Base-by-base conservation (phyloP, 2,888 invertebrate genomes). In the Sminthurinus aureus region DNA sequence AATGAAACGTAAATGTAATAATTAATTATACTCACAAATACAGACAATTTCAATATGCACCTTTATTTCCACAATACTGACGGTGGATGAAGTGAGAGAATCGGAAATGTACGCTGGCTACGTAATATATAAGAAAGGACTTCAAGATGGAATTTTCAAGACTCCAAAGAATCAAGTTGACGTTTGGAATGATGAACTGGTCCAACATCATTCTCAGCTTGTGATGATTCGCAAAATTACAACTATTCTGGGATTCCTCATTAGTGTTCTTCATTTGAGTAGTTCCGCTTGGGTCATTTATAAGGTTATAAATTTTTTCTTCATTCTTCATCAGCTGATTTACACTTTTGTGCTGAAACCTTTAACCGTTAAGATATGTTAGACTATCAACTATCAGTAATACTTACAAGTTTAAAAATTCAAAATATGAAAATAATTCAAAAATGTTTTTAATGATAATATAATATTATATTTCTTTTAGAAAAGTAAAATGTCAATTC, bases 241-340 rank as follows among this genome's bases (percentile, higher is more conserved):
- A 11, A 74, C 64, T 52, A 74, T 73, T 18, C 12, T 83, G 64
- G 58, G 64, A 9, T 74, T 79, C n/a, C 0, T 74, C 9, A 38
- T 71, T 13, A 73, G 79, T 50, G 9, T 64, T 13, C 75, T 83
- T 20, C 83, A 83, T 58, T 74, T 79, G n/a, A 4, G 26, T 8
- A 79, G 79, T 20, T 83, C 83, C 0, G 15, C n/a, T 64, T 83
- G 83, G 83, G 73, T 74, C n/a, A 15, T 83, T 6, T 83, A 20
- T 20, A 83, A 79, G 79, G 83, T 83, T 51, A 64, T 6, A n/a
- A 24, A 67, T 12, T 69, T 51, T 38, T 24, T 18, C 9, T n/a
- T n/a, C n/a, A n/a, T n/a, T n/a, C n/a, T n/a, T n/a, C n/a, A n/a
- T n/a, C n/a, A n/a, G n/a, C n/a, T n/a, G n/a, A n/a, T n/a, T n/a